Conservation (phyloP, 2,113 vertebrate genomes). For the Corythaixoides concolor region DNA sequence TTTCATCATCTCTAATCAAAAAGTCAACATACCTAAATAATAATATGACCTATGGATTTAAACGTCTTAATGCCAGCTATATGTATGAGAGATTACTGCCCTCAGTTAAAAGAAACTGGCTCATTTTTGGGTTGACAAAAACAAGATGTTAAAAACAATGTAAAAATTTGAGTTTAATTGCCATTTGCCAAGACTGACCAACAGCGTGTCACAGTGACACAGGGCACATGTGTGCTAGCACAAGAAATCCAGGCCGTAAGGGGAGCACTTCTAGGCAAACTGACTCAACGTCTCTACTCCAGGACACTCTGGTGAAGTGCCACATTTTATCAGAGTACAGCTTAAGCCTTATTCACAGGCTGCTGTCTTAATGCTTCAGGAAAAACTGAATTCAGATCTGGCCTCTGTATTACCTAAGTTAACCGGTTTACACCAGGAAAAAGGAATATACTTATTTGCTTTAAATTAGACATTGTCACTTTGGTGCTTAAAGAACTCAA, state of each 20-base stretch:
- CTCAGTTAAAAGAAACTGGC: background rate
- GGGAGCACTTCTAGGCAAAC: background rate
- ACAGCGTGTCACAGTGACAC: background rate
- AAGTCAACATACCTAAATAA: background rate
- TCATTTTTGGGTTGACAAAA: background rate
- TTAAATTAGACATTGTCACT: background rate
- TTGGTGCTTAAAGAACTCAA: background rate
- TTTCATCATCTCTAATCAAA: background rate
- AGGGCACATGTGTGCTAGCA: background rate
- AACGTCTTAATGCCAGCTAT: background rate
- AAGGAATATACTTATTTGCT: background rate
- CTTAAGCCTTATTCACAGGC: background rate
- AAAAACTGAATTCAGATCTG: background rate
- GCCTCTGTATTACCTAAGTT: background rate
- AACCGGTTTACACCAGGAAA: background rate
- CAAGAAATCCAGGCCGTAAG: background rate
- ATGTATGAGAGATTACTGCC: background rate
- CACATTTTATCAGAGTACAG: background rate
- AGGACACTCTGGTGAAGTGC: background rate
- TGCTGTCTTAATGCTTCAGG: background rate
- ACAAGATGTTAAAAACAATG: background rate
- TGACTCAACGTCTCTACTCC: background rate
- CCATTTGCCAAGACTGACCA: background rate
- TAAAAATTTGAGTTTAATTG: background rate
- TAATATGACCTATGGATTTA: background rate